These are phyloP conservation scores for Phalera bucephala DNA, from an alignment of 2,888 invertebrate genomes.

Conservation along the genomic window DNA sequence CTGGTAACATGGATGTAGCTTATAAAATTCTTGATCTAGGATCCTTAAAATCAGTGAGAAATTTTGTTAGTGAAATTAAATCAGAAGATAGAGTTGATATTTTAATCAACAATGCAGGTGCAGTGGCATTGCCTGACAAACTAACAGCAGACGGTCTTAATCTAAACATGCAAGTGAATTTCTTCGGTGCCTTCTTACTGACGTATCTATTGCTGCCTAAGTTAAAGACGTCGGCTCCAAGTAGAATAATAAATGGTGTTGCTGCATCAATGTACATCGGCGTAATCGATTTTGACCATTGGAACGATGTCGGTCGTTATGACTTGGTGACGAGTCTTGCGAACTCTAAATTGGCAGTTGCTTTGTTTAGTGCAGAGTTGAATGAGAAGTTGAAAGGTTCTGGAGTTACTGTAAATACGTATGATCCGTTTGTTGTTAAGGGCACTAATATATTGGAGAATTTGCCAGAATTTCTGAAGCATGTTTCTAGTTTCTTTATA, in stretches of 20 bases:
- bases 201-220: constrained; percentile 85
- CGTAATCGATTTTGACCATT: constrained; percentile 61
- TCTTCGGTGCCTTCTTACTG: constrained; percentile 88
- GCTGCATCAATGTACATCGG: constrained; percentile 82
- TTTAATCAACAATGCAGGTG: constrained; percentile 84
- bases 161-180: constrained; percentile 86
- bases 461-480: constrained; percentile 36
- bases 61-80: constrained; percentile 75
- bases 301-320: constrained; percentile 60
- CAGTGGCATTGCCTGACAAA: constrained; percentile 60
- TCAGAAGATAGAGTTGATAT: constrained; percentile 70
- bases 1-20: constrained; percentile 53
- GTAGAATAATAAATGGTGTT: constrained; percentile 85
- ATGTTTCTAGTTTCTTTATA: constrained; percentile 46
- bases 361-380: constrained; percentile 84
- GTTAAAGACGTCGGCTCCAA: constrained; percentile 79
- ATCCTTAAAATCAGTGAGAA: constrained; percentile 74
- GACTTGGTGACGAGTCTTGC: constrained; percentile 46
- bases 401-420: constrained; percentile 85
- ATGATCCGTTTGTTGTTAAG: constrained; percentile 76
- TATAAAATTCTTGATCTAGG: constrained; percentile 66
- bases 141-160: constrained; percentile 86
- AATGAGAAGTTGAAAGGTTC: constrained; percentile 76
- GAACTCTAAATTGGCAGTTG: constrained; percentile 84
- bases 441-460: constrained; percentile 58